These are phyloP conservation scores for Tiaroga cobitis DNA, from an alignment of 2,797 vertebrate species.

Conservation along the genomic window DNA sequence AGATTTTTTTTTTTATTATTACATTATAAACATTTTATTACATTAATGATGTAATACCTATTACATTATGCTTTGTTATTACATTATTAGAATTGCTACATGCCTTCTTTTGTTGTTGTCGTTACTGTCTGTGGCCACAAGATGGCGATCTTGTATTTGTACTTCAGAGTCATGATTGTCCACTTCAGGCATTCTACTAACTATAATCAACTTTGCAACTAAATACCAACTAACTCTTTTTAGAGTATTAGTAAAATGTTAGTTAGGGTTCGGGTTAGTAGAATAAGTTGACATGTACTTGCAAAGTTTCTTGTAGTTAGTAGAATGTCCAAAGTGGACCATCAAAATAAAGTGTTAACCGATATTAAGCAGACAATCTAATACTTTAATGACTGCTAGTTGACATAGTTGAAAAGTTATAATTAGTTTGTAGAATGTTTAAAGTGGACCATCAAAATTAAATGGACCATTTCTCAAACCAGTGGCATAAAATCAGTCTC, in stretches of 20 bases:
- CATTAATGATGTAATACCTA: no score
- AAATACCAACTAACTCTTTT: neutral
- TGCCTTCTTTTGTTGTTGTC: neutral
- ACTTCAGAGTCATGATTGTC: neutral
- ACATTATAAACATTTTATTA: no score
- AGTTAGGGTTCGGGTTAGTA: neutral
- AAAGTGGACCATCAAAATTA: neutral
- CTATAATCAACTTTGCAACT: neutral
- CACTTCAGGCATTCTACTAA: neutral
- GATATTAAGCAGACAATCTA: neutral
- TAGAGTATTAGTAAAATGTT: neutral
- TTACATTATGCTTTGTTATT: no score
- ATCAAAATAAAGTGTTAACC: neutral
- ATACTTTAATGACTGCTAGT: neutral
- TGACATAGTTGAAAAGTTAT: neutral
- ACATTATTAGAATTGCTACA: no score
- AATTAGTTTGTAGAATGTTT: neutral
- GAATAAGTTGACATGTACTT: neutral
- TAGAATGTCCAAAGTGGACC: neutral
- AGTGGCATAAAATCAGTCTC: no score
- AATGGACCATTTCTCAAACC: neutral
- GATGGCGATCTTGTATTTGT: slow-evolving; percentile 45
- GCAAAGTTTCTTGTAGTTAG: neutral
- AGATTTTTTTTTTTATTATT: no score
- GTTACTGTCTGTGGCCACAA: slow-evolving; percentile 35